phyloP scores from a whole-genome alignment of 1,140 invertebrate genomes.

The Parasteatoda tepidariorum region DNA sequence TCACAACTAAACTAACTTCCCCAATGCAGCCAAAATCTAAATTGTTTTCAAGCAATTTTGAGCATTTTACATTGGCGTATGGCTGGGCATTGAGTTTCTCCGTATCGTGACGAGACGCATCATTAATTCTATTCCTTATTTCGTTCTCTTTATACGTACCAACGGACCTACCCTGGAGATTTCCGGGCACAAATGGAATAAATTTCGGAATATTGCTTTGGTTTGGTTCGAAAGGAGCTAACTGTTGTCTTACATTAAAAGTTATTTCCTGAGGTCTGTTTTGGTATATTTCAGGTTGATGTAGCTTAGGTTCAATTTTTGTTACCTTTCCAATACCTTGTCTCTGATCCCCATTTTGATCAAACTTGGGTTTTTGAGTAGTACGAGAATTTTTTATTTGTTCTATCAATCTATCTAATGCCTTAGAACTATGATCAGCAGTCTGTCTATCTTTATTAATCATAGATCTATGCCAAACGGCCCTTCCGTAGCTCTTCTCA shows the following conservation, averaged over 20 bases:
- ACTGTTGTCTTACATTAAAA: neutral
- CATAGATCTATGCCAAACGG: slow-evolving; percentile 34
- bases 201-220: neutral
- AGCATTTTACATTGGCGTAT: slow-evolving; percentile 14
- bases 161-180: neutral
- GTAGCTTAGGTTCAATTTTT: neutral
- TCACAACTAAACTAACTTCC: slow-evolving; percentile 32
- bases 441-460: neutral
- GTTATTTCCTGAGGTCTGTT: neutral
- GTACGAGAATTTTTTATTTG: neutral
- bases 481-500: slow-evolving; percentile 43
- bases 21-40: slow-evolving; percentile 4
- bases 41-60: neutral
- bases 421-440: neutral
- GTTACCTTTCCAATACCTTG: slow-evolving; percentile 19
- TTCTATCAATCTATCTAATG: neutral
- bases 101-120: neutral
- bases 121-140: neutral
- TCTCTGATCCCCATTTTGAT: neutral
- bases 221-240: too few species aligned
- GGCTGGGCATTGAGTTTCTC: neutral
- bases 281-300: neutral
- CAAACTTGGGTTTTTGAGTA: too few species aligned
- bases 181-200: neutral
- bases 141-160: neutral